A percentile compares a stretch with the other conserved stretches of the same genome.
These are phyloP conservation scores for Thaumetopoea pityocampa DNA, from an alignment of 1,140 invertebrate species.

Conservation along the genomic window DNA sequence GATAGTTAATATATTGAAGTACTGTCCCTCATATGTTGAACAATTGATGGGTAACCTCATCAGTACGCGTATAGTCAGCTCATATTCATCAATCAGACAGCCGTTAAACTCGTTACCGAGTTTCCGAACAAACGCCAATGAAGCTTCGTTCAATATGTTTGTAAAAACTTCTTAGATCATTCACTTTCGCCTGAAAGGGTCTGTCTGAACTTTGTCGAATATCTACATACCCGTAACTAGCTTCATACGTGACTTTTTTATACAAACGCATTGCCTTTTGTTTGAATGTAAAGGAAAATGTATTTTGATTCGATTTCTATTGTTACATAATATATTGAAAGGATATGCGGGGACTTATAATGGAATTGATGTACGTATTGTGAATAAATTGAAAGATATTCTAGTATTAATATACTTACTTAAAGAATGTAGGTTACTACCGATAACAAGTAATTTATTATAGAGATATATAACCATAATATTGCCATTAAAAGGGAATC, in stretches of 20 bases:
- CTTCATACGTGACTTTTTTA: constrained; percentile 17
- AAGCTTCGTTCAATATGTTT: constrained; percentile 46
- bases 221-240: constrained; percentile 31
- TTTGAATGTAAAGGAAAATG: neutral
- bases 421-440: too few species aligned
- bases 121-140: constrained; percentile 54
- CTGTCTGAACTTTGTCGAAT: constrained; percentile 28
- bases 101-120: constrained; percentile 60
- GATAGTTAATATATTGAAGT: too few species aligned
- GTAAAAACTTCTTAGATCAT: constrained; percentile 63
- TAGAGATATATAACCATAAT: too few species aligned
- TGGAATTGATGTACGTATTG: neutral
- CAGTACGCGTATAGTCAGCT: constrained; percentile 36
- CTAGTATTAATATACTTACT: too few species aligned
- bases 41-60: constrained; percentile 62
- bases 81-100: constrained; percentile 61
- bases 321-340: neutral
- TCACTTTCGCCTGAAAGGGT: constrained; percentile 57
- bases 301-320: neutral
- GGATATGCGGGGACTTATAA: too few species aligned
- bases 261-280: constrained; percentile 2
- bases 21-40: too few species aligned
- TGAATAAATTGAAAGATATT: neutral
- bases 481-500: too few species aligned
- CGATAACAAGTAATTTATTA: too few species aligned